These are phyloP conservation scores for Leptestheria dahalacensis DNA, from an alignment of 1,140 invertebrate genomes.

Conservation along the genomic window DNA sequence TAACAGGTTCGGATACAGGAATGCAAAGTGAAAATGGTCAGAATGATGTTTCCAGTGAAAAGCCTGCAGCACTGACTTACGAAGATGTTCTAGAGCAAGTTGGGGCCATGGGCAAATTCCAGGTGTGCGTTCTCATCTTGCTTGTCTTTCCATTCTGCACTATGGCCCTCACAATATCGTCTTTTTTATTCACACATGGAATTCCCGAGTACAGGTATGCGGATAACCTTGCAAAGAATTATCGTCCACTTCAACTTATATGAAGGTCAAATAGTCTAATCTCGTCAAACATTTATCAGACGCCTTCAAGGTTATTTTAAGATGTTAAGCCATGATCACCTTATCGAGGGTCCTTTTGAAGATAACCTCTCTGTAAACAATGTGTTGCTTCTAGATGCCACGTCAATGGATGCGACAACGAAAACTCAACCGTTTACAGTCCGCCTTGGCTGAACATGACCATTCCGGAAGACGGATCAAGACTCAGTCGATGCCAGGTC, in stretches of 20 bases:
- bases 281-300: no score
- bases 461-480: background rate
- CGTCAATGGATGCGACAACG: background rate
- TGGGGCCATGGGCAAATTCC: background rate
- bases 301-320: no score
- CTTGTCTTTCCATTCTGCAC: background rate
- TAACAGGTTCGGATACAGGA: no score
- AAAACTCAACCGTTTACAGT: background rate
- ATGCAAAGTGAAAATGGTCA: no score
- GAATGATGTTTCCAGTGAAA: background rate
- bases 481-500: background rate
- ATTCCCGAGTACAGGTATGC: background rate
- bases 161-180: background rate
- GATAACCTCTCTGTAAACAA: no score
- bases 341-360: no score
- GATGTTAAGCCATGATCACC: no score
- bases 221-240: no score
- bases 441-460: constrained; percentile 2
- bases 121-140: background rate
- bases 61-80: background rate
- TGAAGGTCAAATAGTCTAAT: no score
- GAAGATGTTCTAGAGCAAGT: background rate
- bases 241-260: no score
- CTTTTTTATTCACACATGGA: background rate
- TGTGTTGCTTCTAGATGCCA: background rate